Base-by-base conservation (phyloP, 2,797 vertebrate species). In the Enteromius afrohamiltoni region DNA sequence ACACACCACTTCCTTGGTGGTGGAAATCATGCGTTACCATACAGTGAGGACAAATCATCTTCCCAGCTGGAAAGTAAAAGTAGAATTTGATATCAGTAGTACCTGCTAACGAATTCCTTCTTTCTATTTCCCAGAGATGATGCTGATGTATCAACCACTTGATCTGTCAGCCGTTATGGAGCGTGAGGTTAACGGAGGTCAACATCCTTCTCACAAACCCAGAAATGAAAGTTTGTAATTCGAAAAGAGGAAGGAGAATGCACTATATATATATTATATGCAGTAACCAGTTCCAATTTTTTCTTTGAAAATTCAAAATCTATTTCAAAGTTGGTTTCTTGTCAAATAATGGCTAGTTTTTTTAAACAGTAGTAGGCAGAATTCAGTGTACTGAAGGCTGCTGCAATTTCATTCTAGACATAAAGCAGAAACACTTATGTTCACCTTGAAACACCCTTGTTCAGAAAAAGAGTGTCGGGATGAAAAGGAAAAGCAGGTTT, bases 21-120 rank as follows among this genome's bases (percentile, higher is more conserved):
- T 5, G n/a, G 8, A 37, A 87, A 65, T 86, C 87, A 82, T 60
- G 74, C 86, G 89, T 86, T 87, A 89, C 91, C 87, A 88, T 79
- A 86, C 49, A 80, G 10, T 23, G 53, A 58, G 76, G 87, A 84
- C 85, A 87, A 88, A 90, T 82, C 88, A 78, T 51, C 82, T 84
- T 84, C 80, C 60, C 80, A 53, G 78, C 53, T 75, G 49, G 83
- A 26, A 37, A 86, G 68, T 45, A 79, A 51, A 84, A 78, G 69
- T 49, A 80, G 87, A 85, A 88, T 88, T 34, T 77, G 81, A 79
- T 87, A 86, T 85, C 71, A 55, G 58, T 79, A 89, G 73, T 86
- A 88, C 80, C 79, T 86, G 88, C 67, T 87, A 67, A 51, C 83
- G 85, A 88, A 89, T 88, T 76, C 77, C 71, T 79, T 67, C 74